Evolutionary conservation across 1,140 invertebrate species (phyloP).

Genomic region (Notospermus geniculatus): DNA sequence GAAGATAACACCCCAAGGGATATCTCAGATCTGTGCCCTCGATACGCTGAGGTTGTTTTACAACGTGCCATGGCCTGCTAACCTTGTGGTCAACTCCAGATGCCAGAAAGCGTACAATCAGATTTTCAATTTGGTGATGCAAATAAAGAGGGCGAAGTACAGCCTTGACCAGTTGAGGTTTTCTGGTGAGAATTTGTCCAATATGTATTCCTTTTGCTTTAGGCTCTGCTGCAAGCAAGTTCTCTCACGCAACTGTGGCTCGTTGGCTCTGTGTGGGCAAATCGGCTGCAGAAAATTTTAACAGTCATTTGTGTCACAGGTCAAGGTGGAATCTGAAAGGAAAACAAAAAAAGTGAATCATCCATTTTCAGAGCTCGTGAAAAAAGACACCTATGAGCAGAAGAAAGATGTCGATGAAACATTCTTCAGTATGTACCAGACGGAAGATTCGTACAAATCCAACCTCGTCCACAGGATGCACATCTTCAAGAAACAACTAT

Average conservation of each 20-base stretch:
- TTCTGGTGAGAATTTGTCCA: constrained; percentile 48
- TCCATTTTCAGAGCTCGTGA: constrained; percentile 16
- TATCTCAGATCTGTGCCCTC: neutral
- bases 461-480: constrained; percentile 58
- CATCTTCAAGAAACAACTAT: constrained; percentile 62
- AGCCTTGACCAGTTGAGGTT: constrained; percentile 63
- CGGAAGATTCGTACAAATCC: neutral
- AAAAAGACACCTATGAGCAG: neutral
- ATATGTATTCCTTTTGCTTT: too few relatives aligned
- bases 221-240: too few relatives aligned
- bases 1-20: neutral
- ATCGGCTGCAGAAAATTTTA: too few relatives aligned
- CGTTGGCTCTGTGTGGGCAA: too few relatives aligned
- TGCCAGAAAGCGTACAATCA: constrained; percentile 62
- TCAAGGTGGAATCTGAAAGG: too few relatives aligned
- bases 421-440: constrained; percentile 8
- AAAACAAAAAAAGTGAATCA: too few relatives aligned
- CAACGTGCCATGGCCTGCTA: constrained; percentile 56
- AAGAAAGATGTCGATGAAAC: constrained; percentile 5
- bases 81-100: constrained; percentile 60
- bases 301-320: too few relatives aligned
- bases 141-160: constrained; percentile 65
- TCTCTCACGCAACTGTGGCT: too few relatives aligned
- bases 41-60: neutral
- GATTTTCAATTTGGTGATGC: constrained; percentile 65